These are phyloP conservation scores for Gonocerus acuteangulatus DNA, from an alignment of 2,888 invertebrate species.

Conservation along the genomic window DNA sequence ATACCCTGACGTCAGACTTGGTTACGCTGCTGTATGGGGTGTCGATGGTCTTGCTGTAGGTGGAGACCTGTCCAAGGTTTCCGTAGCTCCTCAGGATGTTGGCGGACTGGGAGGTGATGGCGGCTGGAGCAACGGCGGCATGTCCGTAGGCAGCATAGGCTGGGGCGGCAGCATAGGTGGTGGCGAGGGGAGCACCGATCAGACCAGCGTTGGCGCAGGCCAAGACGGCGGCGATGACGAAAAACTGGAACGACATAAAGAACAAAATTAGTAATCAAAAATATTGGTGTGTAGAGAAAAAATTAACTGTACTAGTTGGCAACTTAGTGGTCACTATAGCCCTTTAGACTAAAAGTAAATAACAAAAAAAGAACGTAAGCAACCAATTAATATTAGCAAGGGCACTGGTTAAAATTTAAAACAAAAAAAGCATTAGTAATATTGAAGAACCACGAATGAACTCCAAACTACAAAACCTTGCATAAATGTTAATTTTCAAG, in stretches of 20 bases:
- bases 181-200: conserved; percentile 42
- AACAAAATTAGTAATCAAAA: too few species aligned
- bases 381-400: too few species aligned
- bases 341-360: too few species aligned
- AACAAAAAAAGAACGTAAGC: too few species aligned
- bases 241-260: conserved; percentile 36
- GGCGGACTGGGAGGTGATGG: conserved; percentile 51
- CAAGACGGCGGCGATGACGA: conserved; percentile 40
- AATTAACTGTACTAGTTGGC: too few species aligned
- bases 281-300: too few species aligned
- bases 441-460: too few species aligned
- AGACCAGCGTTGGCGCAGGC: conserved; percentile 42
- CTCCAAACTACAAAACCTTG: too few species aligned
- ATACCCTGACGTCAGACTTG: conserved; percentile 60
- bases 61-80: conserved; percentile 59
- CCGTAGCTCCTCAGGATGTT: conserved; percentile 57
- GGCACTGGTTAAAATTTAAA: too few species aligned
- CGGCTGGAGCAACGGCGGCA: conserved; percentile 41
- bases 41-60: conserved; percentile 61
- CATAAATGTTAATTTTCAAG: too few species aligned
- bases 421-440: too few species aligned
- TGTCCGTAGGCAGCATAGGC: conserved; percentile 50
- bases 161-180: conserved; percentile 41
- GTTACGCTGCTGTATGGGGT: conserved; percentile 65
- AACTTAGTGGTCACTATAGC: too few species aligned